Evolutionary conservation across 2,797 vertebrate species (phyloP), one percentile per base, ranked within the genome.

Genomic region (Capromys pilorides): DNA sequence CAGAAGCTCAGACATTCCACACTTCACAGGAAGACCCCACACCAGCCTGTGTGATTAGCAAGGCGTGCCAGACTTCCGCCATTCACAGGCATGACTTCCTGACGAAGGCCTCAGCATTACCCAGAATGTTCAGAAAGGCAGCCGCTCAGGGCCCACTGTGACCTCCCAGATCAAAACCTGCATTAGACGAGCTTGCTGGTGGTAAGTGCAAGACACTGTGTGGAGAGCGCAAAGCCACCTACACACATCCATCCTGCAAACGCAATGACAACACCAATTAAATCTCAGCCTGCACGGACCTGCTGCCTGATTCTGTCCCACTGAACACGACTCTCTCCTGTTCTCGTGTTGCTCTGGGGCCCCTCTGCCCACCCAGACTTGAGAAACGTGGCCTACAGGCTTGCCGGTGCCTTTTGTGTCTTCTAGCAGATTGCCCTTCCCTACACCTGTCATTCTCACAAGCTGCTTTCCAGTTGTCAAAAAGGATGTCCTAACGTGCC

Each of bases 401-500:
- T 88, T 96, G 94, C 66, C 92, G 45, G 51, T 57, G 54, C 61
- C 83, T 95, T 94, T 94, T 86, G 93, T 96, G 87, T 88, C 86
- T 91, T 33, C 64, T 4, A 45, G 90, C 67, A 66, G 86, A 26
- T 80, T 10, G 78, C 33, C 66, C n/a, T 69, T 86, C 61, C 91
- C 93, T 59, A 1, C 11, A 39, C 31, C 31, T 83, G 90, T 80
- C 91, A 59, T 89, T 91, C 90, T 86, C 28, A 45, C 19, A 79
- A 3, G 93, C 75, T 75, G 85, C 86, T 96, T 90, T 64, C 79
- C 84, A 62, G 59, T 95, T 96, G 88, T 88, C 81, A 80, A 64
- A 84, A 84, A 67, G 22, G 80, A 62, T 93, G 92, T 95, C 95
- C n/a, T 45, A 96, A 96, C 86, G 84, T 94, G 88, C 87, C 95